phyloP scores from a whole-genome alignment of 64 coral and sea anemone species.

The Hydrozoanthus tunicans region DNA sequence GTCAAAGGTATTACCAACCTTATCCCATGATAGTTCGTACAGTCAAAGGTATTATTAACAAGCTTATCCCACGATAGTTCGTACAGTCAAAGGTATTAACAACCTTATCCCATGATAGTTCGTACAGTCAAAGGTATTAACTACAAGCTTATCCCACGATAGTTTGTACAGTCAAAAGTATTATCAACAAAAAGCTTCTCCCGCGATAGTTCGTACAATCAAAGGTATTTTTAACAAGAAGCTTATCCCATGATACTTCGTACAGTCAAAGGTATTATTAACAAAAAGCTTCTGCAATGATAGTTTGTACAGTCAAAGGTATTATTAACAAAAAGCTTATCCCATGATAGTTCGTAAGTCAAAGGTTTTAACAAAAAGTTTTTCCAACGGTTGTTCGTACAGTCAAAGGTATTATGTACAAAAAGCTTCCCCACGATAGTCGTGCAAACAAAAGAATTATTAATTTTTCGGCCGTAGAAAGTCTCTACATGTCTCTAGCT shows the following conservation, averaged over 20 bases:
- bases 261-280: not conserved
- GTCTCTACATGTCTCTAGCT: too few species aligned
- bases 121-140: not conserved
- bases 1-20: not conserved
- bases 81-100: not conserved
- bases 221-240: not conserved
- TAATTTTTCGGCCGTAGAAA: not conserved
- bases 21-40: conserved; percentile 39
- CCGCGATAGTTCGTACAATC: not conserved
- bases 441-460: too few species aligned
- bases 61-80: not conserved
- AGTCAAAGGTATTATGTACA: not conserved
- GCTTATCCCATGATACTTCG: too few species aligned
- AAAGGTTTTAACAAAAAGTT: too few species aligned
- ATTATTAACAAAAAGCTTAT: too few species aligned
- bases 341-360: too few species aligned
- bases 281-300: not conserved
- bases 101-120: not conserved
- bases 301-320: not conserved
- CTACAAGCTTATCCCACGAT: too few species aligned
- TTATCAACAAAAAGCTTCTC: not conserved
- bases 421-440: too few species aligned
- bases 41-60: conserved; percentile 17
- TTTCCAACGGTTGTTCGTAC: not conserved
- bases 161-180: not conserved